Base-by-base conservation (phyloP, 2,113 vertebrate species). In the Carollia perspicillata region DNA sequence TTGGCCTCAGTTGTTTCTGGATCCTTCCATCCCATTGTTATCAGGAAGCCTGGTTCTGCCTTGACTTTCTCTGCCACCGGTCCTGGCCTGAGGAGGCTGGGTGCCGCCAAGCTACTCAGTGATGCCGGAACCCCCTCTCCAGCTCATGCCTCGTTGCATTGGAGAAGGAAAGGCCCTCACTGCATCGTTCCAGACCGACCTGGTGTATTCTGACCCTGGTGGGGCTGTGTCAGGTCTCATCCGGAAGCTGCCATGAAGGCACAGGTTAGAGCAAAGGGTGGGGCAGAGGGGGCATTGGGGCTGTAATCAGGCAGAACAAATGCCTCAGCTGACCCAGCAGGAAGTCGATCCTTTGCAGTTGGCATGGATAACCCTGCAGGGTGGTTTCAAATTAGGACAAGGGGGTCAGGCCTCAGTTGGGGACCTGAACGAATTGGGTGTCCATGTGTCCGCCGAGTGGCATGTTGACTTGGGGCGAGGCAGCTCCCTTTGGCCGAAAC, bases 121-220 rank as follows among this genome's bases (percentile, higher is more conserved):
- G 14, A 1, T 1, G 2, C 37, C 18, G 68, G 7, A 7, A 3
- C 20, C 53, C 58, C 20, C 9, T 65, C 22, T n/a, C 58, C 10
- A 23, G 18, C 33, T 14, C 4, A 2, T 6, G 23, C 47, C 35
- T n/a, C 40, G 12, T 5, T 14, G 26, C 69, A 28, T 12, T 33
- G 66, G 58, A 22, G 20, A 17, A 47, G 30, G 17, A 6, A 1
- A 66, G 6, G 12, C 2, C 14, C 42, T 49, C 55, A 35, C 5
- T 1, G 68, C 1, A 0, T 3, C 42, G 28, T 35, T 33, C 20
- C 22, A 35, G 30, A 44, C 13, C 12, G 14, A 5, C 4, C 2
- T 12, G 60, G 44, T 35, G 11, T 2, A 13, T 14, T 20, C 6
- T 40, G 51, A 18, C 26, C 51, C 20, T 28, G 37, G 40, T 8